Percentiles rank a stretch among this genome's conserved stretches.
These are phyloP conservation scores for Rhingia campestris DNA, from an alignment of 2,888 invertebrate species.

Conservation along the genomic window DNA sequence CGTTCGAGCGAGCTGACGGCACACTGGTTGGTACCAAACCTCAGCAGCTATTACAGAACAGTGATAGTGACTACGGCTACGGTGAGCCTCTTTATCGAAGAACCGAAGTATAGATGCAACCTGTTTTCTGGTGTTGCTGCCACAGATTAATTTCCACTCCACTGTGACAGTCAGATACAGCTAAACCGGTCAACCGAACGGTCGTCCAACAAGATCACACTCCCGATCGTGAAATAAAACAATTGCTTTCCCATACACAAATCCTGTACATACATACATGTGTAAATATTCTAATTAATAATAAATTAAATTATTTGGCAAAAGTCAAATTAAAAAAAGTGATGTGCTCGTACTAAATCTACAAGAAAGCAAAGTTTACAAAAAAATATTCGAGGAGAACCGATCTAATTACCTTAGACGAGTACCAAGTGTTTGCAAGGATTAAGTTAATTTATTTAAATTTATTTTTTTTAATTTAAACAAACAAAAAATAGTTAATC, in stretches of 20 bases:
- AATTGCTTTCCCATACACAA: neutral
- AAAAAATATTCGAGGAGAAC: neutral
- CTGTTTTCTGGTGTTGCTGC: conserved; percentile 38
- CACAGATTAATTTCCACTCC: conserved; percentile 40
- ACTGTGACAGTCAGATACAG: conserved; percentile 49
- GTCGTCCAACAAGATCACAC: conserved; percentile 16
- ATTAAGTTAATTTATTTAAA: neutral
- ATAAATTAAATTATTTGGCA: conserved; percentile 7
- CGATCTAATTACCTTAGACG: too few relatives aligned
- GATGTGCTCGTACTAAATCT: neutral
- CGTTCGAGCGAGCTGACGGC: conserved; percentile 1
- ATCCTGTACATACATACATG: neutral
- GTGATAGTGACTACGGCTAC: conserved; percentile 22
- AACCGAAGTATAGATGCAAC: conserved; percentile 29
- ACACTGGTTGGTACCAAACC: conserved; percentile 63
- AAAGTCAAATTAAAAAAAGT: neutral
- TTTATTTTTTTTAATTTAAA: neutral
- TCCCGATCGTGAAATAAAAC: conserved; percentile 4
- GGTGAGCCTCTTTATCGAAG: conserved; percentile 28
- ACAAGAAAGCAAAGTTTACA: neutral
- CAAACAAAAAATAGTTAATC: neutral
- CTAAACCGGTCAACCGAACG: conserved; percentile 55
- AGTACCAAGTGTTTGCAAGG: neutral
- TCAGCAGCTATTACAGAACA: conserved; percentile 58
- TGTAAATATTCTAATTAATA: neutral